Evolutionary conservation across 1,140 invertebrate genomes (phyloP).

Genomic region (Formica exsecta): DNA sequence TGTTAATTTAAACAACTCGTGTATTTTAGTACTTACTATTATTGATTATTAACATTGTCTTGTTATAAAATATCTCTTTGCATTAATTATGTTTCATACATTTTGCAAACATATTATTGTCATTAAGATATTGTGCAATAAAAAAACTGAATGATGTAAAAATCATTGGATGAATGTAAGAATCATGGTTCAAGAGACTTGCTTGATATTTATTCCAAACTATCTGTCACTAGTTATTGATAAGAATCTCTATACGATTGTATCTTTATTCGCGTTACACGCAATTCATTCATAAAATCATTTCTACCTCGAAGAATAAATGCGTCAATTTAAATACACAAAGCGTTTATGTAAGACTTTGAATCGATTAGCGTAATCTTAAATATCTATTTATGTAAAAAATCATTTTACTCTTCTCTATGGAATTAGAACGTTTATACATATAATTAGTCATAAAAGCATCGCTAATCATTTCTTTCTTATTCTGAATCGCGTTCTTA

Average conservation of each 20-base stretch:
- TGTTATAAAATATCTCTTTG: background rate
- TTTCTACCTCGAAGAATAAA: background rate
- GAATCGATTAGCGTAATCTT: background rate
- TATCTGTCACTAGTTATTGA: background rate
- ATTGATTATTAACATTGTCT: background rate
- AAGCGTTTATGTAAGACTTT: background rate
- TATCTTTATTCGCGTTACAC: background rate
- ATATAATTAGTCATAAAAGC: conserved; percentile 5
- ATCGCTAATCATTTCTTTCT: background rate
- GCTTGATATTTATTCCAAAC: background rate
- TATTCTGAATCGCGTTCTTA: no score
- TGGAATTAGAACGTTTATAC: background rate
- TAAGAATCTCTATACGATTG: conserved; percentile 18
- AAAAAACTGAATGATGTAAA: background rate
- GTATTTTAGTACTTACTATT: background rate
- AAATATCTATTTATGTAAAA: background rate
- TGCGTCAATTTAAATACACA: background rate
- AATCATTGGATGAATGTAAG: background rate
- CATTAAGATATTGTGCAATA: background rate
- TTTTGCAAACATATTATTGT: background rate
- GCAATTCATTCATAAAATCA: conserved; percentile 36
- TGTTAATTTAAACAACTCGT: background rate
- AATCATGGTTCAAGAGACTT: background rate
- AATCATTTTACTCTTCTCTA: background rate
- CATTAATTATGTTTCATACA: background rate